Base-by-base conservation (phyloP, 1,140 invertebrate species). In the Centruroides vittatus region DNA sequence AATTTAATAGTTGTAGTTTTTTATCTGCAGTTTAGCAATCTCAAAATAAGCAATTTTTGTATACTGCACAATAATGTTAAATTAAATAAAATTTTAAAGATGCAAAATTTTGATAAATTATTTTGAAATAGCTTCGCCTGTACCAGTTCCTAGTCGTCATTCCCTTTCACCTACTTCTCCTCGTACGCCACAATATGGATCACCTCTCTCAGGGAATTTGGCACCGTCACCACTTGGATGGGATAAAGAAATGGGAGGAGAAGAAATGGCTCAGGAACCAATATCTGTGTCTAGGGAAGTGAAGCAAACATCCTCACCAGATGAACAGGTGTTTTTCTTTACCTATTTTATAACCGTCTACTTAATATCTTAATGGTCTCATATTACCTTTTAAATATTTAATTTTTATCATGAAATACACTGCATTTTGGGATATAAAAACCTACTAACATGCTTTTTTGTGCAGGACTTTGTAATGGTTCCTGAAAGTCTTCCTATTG, bases 381-480 rank as follows among this genome's bases (percentile, higher is more conserved):
- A 41, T 41, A 6, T 6, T 41, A 5, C 41, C 8, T 8, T 41
- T 41, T 41, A 41, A 41, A 6, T 41, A 41, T 41, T 41, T 41
- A 41, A 41, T 41, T 41, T 41, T 41, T 41, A 8, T 41, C 41
- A 6, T 41, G 41, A 41, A 41, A 41, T 41, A 41, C 5, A 41
- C 8, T 41, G 41, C 41, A 41, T 41, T 41, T 41, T 41, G 41
- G 41, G 41, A 41, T 41, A 6, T 41, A 41, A 41, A 41, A 41
- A 8, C 8, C 41, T 41, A 41, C 41, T 41, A 41, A 41, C 41
- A 41, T 5, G 5, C 41, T 41, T 41, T 41, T 63, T 55, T 59
- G 69, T 68, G 0, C 64, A 75, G 70, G 74, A 73, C 65, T 75
- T 73, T 71, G 74, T 75, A 5, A 64, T 75, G 60, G 73, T 75